Evolutionary conservation across 2,797 vertebrate genomes (phyloP).

Genomic region (Brachyrhaphis roseni): DNA sequence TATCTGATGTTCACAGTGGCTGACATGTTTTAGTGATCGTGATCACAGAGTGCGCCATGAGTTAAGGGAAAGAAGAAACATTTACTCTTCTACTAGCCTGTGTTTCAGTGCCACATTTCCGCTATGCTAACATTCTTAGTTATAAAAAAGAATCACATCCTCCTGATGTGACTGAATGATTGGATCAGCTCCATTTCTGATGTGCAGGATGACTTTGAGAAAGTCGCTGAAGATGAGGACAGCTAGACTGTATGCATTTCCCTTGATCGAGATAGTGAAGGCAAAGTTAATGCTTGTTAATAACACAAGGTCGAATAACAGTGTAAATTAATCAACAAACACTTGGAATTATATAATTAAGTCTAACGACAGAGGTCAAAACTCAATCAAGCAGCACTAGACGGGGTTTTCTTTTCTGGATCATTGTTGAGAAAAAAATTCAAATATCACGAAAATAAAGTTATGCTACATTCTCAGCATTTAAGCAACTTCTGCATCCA

Average conservation of each 20-base stretch:
- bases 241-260: background rate
- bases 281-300: background rate
- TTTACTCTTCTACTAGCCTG: background rate
- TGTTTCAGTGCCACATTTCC: background rate
- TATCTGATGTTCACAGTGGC: conserved; percentile 18
- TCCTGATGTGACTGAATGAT: background rate
- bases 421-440: background rate
- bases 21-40: conserved; percentile 44
- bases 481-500: background rate
- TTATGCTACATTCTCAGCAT: background rate
- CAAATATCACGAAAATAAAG: background rate
- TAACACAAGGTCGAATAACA: conserved; percentile 8
- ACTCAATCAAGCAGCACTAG: conserved; percentile 28
- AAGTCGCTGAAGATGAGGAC: conserved; percentile 21
- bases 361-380: conserved; percentile 19
- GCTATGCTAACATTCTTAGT: conserved; percentile 1
- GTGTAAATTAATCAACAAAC: conserved; percentile 20
- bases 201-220: conserved; percentile 14
- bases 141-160: background rate
- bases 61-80: conserved; percentile 22
- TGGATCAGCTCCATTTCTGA: conserved; percentile 3
- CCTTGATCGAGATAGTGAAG: conserved; percentile 11
- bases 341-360: conserved; percentile 21
- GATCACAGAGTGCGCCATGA: conserved; percentile 40
- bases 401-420: no score